phyloP scores from a whole-genome alignment of 2,113 vertebrate species.

The Microcebus tavaratra region DNA sequence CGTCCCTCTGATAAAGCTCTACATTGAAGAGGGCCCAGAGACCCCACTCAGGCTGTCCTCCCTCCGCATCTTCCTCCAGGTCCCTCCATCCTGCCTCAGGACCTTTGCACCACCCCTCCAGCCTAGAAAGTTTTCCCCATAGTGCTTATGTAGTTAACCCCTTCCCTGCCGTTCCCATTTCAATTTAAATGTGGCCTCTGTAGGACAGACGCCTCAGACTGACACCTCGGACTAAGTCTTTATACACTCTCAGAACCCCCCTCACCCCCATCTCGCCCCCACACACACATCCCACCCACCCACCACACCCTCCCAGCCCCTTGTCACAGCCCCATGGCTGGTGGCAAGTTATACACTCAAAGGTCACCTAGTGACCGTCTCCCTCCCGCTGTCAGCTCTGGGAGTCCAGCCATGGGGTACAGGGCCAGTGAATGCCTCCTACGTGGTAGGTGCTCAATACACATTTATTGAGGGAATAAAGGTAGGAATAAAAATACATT shows the following conservation, averaged over 20 bases:
- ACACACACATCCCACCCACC: no score
- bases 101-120: not conserved
- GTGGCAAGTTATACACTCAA: not conserved
- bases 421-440: not conserved
- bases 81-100: not conserved
- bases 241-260: not conserved
- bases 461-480: slow-evolving; percentile 21
- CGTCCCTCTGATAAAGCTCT: not conserved
- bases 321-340: not conserved
- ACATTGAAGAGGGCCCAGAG: not conserved
- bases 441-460: no score
- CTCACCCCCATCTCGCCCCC: no score
- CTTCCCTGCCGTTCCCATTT: not conserved
- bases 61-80: not conserved
- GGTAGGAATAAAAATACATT: slow-evolving; percentile 13
- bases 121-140: not conserved
- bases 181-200: not conserved
- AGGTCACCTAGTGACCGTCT: not conserved
- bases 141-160: not conserved
- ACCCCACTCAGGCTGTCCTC: not conserved
- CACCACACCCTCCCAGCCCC: not conserved
- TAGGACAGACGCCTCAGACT: not conserved
- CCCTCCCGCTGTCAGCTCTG: not conserved
- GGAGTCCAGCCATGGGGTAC: not conserved
- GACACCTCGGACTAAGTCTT: not conserved